These are phyloP conservation scores for Triplophysa dalaica DNA, from an alignment of 2,113 vertebrate species.

Conservation along the genomic window DNA sequence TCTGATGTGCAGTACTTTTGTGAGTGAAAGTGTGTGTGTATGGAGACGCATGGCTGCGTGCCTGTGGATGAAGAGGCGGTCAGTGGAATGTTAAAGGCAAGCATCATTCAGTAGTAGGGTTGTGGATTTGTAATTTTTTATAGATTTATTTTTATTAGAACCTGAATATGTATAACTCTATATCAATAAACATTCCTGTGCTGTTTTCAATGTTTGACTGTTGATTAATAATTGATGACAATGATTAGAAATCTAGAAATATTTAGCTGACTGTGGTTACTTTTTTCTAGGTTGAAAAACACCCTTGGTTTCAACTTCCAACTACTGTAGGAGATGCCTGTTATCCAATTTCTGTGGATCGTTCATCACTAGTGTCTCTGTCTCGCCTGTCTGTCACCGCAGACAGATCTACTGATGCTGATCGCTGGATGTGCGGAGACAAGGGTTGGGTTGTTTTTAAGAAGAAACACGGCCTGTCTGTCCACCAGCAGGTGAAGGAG, in stretches of 20 bases:
- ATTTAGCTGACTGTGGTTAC: not conserved
- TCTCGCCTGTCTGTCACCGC: not conserved
- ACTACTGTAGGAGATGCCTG: constrained; percentile 1
- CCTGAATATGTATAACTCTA: too few species aligned
- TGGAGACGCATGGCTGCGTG: not conserved
- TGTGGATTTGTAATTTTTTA: not conserved
- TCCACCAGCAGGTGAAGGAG: constrained; percentile 65
- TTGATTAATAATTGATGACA: not conserved
- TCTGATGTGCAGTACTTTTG: not conserved
- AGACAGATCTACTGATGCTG: not conserved
- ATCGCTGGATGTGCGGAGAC: constrained; percentile 13
- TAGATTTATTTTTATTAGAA: too few species aligned
- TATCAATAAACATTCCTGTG: not conserved
- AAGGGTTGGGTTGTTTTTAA: constrained; percentile 37
- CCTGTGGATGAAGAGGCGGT: not conserved
- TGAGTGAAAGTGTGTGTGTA: constrained; percentile 14
- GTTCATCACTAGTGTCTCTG: constrained; percentile 7
- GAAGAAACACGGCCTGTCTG: constrained; percentile 55
- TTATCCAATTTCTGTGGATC: constrained; percentile 26
- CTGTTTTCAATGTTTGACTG: not conserved
- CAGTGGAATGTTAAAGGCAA: not conserved
- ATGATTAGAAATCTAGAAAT: not conserved
- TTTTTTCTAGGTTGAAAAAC: not conserved
- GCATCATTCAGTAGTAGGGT: not conserved
- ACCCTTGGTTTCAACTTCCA: not conserved